Evolutionary conservation across 2,888 invertebrate genomes (phyloP), one percentile per base, ranked within the genome.

Genomic region (Orthosia cruda): DNA sequence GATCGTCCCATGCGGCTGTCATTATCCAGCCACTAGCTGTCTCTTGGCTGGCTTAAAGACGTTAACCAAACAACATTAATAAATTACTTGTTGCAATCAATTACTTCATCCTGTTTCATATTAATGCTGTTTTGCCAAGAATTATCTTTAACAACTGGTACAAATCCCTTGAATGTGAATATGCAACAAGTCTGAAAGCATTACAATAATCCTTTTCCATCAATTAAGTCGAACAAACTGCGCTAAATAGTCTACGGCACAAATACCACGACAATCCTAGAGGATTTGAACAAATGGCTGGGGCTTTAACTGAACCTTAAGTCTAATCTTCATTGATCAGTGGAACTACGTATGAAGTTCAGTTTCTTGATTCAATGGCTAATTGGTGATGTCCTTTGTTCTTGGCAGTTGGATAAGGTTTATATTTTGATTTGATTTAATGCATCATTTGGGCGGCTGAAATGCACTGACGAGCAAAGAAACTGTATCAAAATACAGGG

Each of bases 101-200:
- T 16, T 49, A n/a, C 16, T 12, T 49, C 57, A 57, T 62, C 20
- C 13, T 9, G 13, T 16, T 26, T 13, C 1, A 52, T 58, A 58
- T 49, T 18, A 49, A 52, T n/a, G n/a, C n/a, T 12, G 18, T 23
- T 64, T 59, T 66, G n/a, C 32, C 1, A 5, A 57, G 20, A 23
- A 74, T 52, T 57, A 72, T 26, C 47, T 18, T 57, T n/a, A 20
- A 57, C 23, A 62, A 3, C 15, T 15, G n/a, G 15, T 50, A 63
- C 62, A 47, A 65, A 75, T 80, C 40, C 47, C 49, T 12, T 23
- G 15, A 52, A 68, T 45, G 57, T 20, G 20, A 16, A 72, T 78
- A 81, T 72, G 80, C 83, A 82, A 82, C 83, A 83, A 79, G 81
- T 82, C 32, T 59, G 62, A 50, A 62, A 81, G 68, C 71, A 64